Conservation (phyloP, 53 echinoderm and acorn worm genomes). For the Mesocentrotus franciscanus region DNA sequence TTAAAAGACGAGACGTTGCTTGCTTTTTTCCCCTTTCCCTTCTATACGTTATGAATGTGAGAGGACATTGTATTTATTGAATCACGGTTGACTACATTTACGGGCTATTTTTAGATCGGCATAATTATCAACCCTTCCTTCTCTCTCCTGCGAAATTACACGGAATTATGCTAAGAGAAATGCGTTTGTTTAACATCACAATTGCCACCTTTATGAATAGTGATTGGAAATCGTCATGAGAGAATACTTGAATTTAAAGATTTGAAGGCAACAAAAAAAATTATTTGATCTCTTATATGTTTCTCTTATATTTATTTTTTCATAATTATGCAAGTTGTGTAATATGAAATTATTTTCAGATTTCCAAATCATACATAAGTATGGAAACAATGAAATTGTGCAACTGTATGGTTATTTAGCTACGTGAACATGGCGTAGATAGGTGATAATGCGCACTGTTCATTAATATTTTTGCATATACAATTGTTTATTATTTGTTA, state of each 20-base stretch:
- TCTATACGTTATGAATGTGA: background rate
- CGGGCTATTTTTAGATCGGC: constrained; percentile 14
- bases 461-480: no score
- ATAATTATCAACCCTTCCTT: background rate
- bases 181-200: background rate
- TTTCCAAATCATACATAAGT: no score
- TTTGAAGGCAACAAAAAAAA: no score
- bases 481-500: no score
- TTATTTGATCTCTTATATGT: no score
- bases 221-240: background rate
- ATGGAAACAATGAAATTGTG: no score
- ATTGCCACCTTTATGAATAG: background rate
- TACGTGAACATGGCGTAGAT: no score
- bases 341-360: no score
- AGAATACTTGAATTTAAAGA: background rate
- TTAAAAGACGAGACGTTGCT: background rate
- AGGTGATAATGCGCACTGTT: no score
- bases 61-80: constrained; percentile 21
- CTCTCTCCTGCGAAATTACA: background rate
- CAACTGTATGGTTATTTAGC: no score
- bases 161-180: background rate
- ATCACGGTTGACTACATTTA: constrained; percentile 12
- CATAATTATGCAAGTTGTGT: no score
- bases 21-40: background rate
- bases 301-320: no score